Conservation (phyloP, 1,140 invertebrate species). For the Trichomalopsis sarcophagae region DNA sequence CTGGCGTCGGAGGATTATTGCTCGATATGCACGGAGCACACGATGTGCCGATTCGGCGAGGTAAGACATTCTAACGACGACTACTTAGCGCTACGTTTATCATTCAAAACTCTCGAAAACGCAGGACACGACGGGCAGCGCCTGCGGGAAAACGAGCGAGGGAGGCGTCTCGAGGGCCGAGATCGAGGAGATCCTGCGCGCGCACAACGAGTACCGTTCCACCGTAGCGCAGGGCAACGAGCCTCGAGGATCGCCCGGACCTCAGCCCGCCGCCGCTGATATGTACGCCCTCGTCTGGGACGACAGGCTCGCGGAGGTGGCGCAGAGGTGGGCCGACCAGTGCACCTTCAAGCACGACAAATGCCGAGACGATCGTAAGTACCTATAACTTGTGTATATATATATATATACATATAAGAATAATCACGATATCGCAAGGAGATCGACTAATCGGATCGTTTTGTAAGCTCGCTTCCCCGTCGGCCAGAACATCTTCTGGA, state of each 20-base stretch:
- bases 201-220: slow-evolving; percentile 72
- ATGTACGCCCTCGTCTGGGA: slow-evolving; percentile 77
- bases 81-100: too few relatives aligned
- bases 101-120: not conserved
- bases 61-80: not conserved
- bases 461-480: slow-evolving; percentile 49
- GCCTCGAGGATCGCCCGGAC: slow-evolving; percentile 69
- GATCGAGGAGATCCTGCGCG: slow-evolving; percentile 51
- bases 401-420: not conserved
- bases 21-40: slow-evolving; percentile 28
- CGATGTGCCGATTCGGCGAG: slow-evolving; percentile 46
- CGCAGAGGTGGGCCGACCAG: slow-evolving; percentile 78
- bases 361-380: slow-evolving; percentile 72
- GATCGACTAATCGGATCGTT: not conserved
- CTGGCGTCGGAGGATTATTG: slow-evolving; percentile 26
- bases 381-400: not conserved
- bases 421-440: not conserved
- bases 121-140: not conserved
- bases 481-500: slow-evolving; percentile 52
- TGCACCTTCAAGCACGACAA: slow-evolving; percentile 75
- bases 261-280: slow-evolving; percentile 74
- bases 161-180: slow-evolving; percentile 38
- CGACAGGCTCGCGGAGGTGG: slow-evolving; percentile 76
- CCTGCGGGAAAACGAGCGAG: slow-evolving; percentile 22
- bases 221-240: slow-evolving; percentile 73